phyloP scores from a whole-genome alignment of 2,888 invertebrate genomes.

The Lutraria lutraria region DNA sequence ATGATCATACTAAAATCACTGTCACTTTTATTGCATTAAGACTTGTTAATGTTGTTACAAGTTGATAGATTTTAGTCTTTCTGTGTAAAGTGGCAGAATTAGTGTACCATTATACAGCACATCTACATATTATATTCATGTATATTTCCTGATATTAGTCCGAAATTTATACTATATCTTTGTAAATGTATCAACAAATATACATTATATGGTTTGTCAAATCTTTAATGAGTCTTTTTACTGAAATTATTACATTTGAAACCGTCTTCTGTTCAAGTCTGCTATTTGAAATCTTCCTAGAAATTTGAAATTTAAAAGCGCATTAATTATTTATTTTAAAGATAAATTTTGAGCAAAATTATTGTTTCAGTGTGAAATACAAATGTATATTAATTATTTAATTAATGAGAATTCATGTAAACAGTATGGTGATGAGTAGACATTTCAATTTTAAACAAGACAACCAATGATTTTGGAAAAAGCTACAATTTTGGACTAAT shows the following conservation, averaged over 20 bases:
- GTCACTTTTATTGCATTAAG: neutral
- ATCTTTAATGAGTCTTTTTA: no score
- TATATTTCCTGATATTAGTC: slow-evolving; percentile 6
- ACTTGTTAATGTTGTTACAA: neutral
- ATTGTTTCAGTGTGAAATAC: no score
- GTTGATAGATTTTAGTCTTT: neutral
- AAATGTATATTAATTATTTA: no score
- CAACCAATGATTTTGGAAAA: neutral
- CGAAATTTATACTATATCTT: neutral
- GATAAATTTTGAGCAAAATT: no score
- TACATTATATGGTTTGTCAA: no score
- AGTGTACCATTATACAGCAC: neutral
- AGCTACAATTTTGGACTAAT: neutral
- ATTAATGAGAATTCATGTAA: neutral
- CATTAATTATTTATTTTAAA: no score
- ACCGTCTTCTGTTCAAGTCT: no score
- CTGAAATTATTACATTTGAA: no score
- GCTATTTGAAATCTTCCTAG: no score
- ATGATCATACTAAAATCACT: neutral
- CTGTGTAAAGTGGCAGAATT: slow-evolving; percentile 9
- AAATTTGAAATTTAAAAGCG: no score
- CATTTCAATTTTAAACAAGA: neutral
- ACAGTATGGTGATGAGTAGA: neutral
- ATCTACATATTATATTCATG: neutral
- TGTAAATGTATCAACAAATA: neutral